Conservation (phyloP, 2,888 invertebrate species). For the Leptura quadrifasciata region DNA sequence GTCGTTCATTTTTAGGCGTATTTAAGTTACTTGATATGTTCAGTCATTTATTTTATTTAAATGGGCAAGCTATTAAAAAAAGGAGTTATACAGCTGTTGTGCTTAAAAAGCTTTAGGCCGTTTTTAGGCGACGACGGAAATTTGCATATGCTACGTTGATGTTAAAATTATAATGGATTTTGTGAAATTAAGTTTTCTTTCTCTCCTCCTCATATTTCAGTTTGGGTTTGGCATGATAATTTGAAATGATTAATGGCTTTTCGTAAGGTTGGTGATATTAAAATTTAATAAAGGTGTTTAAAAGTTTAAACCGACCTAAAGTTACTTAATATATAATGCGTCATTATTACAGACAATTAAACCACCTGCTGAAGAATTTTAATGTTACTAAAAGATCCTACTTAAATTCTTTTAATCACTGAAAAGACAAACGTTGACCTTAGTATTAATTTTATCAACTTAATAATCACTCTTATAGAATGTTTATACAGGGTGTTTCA, state of each 20-base stretch:
- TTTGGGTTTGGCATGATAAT: slow-evolving; percentile 30
- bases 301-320: not conserved
- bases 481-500: too few relatives aligned
- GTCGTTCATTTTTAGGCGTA: too few relatives aligned
- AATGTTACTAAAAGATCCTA: not conserved
- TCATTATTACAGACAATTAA: not conserved
- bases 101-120: not conserved
- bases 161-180: slow-evolving; percentile 35
- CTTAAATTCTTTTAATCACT: too few relatives aligned
- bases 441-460: too few relatives aligned
- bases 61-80: not conserved
- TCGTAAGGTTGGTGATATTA: slow-evolving; percentile 25
- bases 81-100: not conserved
- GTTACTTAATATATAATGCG: not conserved
- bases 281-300: slow-evolving; percentile 27
- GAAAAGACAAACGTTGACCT: too few relatives aligned
- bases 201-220: slow-evolving; percentile 24
- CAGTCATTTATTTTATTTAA: not conserved
- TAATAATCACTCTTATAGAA: too few relatives aligned
- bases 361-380: not conserved
- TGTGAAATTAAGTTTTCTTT: slow-evolving; percentile 37
- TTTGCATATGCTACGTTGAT: slow-evolving; percentile 13
- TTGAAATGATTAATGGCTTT: slow-evolving; percentile 32
- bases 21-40: too few relatives aligned
- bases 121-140: slow-evolving; percentile 18